Evolutionary conservation across 2,113 vertebrate genomes (phyloP).

Genomic region (Pica pica): DNA sequence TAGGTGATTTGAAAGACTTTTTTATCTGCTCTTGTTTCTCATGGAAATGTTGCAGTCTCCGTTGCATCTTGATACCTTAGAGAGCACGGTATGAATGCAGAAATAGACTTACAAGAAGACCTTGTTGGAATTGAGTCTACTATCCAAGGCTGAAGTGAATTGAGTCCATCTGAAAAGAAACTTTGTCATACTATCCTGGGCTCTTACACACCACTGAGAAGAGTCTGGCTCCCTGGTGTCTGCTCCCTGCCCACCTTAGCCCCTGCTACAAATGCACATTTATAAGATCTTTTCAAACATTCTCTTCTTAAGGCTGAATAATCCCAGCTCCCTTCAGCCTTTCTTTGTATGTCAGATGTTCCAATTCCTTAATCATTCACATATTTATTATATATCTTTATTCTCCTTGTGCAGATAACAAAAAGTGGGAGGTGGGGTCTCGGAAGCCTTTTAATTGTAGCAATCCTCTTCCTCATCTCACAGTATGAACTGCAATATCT

Average conservation of each 20-base stretch:
- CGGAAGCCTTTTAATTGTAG: constrained; percentile 17
- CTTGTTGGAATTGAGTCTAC: not conserved
- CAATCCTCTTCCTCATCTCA: not conserved
- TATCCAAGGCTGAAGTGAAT: not conserved
- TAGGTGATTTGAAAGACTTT: not conserved
- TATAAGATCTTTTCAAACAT: not conserved
- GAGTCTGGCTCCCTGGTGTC: not conserved
- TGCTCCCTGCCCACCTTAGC: not conserved
- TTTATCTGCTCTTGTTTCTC: not conserved
- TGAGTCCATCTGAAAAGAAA: not conserved
- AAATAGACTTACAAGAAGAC: not conserved
- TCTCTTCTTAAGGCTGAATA: not conserved
- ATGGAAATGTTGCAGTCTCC: not conserved
- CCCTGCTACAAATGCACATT: not conserved
- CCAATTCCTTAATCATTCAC: not conserved
- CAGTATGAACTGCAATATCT: not conserved
- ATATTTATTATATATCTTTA: not conserved
- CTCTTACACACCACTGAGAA: not conserved
- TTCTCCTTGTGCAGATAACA: not conserved
- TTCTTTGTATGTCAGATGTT: not conserved
- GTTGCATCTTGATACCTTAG: not conserved
- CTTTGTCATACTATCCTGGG: not conserved
- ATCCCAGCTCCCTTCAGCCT: not conserved
- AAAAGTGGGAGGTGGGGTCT: constrained; percentile 3
- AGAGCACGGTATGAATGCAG: not conserved